Conservation (phyloP, 2,113 vertebrate species). For the Calypte anna region DNA sequence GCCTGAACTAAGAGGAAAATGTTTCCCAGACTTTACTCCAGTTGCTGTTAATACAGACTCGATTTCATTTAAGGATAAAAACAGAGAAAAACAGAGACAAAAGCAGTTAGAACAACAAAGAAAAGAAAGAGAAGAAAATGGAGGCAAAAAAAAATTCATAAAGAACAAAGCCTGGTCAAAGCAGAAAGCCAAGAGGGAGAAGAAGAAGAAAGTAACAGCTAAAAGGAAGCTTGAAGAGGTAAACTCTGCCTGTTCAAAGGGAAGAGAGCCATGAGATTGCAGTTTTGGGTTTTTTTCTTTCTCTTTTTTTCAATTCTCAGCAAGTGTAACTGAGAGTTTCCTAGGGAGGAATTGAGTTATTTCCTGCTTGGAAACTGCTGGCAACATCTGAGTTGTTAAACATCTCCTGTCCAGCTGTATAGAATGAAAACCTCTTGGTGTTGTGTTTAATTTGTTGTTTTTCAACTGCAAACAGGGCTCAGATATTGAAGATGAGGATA, state of each 20-base stretch:
- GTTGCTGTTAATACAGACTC: slow-evolving; percentile 83
- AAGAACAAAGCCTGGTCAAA: slow-evolving; percentile 95
- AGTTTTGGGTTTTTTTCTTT: background rate
- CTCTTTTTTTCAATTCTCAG: background rate
- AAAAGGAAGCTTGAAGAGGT: slow-evolving; percentile 89
- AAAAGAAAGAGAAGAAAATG: slow-evolving; percentile 50
- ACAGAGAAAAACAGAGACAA: slow-evolving; percentile 88
- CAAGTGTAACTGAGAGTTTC: background rate
- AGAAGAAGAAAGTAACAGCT: slow-evolving; percentile 79
- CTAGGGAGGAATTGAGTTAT: background rate
- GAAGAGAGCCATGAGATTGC: background rate
- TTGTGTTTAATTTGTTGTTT: background rate
- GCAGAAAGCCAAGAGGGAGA: slow-evolving; percentile 90
- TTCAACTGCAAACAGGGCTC: slow-evolving; percentile 78
- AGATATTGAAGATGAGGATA: slow-evolving; percentile 85
- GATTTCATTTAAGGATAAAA: slow-evolving; percentile 94
- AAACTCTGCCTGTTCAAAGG: background rate
- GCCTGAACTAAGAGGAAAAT: slow-evolving; percentile 91
- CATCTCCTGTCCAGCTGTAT: background rate
- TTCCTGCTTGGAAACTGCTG: background rate
- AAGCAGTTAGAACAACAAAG: slow-evolving; percentile 83
- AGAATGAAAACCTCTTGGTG: background rate
- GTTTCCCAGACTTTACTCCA: slow-evolving; percentile 82
- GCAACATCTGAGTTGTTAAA: background rate
- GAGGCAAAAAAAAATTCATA: slow-evolving; percentile 71